phyloP scores from a whole-genome alignment of 1,140 invertebrate genomes.

The Camponotus vicinus region DNA sequence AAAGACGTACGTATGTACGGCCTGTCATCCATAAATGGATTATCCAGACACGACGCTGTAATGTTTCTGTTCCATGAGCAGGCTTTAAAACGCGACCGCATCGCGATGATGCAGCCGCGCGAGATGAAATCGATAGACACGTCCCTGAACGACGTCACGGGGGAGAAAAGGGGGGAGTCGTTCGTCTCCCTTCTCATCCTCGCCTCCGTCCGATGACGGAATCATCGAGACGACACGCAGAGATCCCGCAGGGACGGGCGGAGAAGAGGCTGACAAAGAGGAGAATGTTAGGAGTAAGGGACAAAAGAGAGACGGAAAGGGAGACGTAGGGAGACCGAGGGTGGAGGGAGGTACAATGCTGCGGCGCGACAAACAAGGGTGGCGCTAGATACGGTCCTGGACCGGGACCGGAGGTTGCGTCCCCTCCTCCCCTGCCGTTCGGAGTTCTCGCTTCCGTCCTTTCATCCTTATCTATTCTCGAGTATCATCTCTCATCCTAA shows the following conservation, averaged over 20 bases:
- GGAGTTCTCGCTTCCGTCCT: slow-evolving; percentile 37
- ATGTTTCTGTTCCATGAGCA: slow-evolving; percentile 13
- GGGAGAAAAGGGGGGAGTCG: slow-evolving; percentile 58
- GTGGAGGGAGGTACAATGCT: slow-evolving; percentile 71
- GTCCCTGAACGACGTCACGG: slow-evolving; percentile 74
- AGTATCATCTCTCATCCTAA: slow-evolving; percentile 28
- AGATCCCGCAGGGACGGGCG: slow-evolving; percentile 56
- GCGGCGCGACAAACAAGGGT: slow-evolving; percentile 75
- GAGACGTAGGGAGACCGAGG: neutral
- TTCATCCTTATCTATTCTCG: slow-evolving; percentile 63
- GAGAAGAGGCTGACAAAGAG: slow-evolving; percentile 41
- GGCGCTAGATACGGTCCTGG: slow-evolving; percentile 74
- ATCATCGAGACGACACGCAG: slow-evolving; percentile 72
- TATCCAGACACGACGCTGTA: slow-evolving; percentile 29
- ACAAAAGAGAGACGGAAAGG: slow-evolving; percentile 15
- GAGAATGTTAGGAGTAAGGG: neutral
- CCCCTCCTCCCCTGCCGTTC: neutral
- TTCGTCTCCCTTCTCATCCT: slow-evolving; percentile 35
- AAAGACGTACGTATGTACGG: slow-evolving; percentile 10
- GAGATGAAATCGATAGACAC: slow-evolving; percentile 76
- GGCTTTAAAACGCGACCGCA: slow-evolving; percentile 55
- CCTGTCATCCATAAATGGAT: slow-evolving; percentile 20
- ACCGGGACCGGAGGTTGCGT: slow-evolving; percentile 70
- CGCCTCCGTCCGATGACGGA: slow-evolving; percentile 60
- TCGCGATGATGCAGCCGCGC: slow-evolving; percentile 60